Evolutionary conservation across 2,113 vertebrate species (phyloP), one percentile per base, ranked within the genome.

Genomic region (Menidia beryllina): DNA sequence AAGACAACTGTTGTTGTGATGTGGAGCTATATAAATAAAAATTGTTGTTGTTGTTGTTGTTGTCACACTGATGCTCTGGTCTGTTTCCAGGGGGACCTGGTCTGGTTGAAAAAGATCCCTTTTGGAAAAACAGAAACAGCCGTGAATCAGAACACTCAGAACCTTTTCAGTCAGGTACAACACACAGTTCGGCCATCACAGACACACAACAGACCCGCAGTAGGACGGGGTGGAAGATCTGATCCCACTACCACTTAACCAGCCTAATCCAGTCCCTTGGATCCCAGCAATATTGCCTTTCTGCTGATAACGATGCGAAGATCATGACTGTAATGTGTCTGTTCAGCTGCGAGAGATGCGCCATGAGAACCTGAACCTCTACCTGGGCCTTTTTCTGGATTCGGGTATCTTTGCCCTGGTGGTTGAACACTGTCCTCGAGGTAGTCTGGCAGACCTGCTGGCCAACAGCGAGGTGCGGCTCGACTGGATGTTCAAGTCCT

Each of bases 401-500:
- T 86, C 79, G 0, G 92, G 91, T 9, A 75, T 94, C 69, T 91
- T 97, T 3, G 96, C 96, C 10, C 68, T 97, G 2, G 94, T 97
- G 34, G 94, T 94, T 0, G 96, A 97, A 82, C 95, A 96, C 80
- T 96, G 95, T 61, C 83, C 91, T 0, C 88, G 96, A 0, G 96
- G 96, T 5, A 96, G 95, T 62, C 92, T 97, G 1, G 91, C 96
- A 6, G 95, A 97, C 59, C 95, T 97, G 2, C 88, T 97, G 30
- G 79, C 83, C 4, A 94, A 96, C 45, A 27, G 84, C 24, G 91
- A 95, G 49, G 95, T 97, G 84, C 95, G 96, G 63, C 87, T 97
- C 20, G 96, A 97, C 80, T 97, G 96, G 96, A 97, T 97, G 96
- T 97, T 97, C 90, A 97, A 97, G 60, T 96, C 95, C 1, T 97